These are phyloP conservation scores for Palythoa grandiflora DNA, from an alignment of 92 coral and sea anemone species.

Conservation along the genomic window DNA sequence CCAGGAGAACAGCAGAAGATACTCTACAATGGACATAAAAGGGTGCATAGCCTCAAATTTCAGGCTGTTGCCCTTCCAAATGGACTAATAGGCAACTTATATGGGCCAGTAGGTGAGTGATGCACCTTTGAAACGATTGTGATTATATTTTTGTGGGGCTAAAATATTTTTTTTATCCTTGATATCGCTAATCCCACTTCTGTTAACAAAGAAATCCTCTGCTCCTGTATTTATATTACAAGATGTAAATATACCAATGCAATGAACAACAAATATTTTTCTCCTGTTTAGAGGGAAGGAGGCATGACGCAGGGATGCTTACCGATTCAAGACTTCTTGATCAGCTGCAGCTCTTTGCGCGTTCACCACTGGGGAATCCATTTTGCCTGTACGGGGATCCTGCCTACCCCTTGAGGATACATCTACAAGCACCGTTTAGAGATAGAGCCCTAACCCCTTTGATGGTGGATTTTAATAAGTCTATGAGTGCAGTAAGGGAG, in stretches of 20 bases:
- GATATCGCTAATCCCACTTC: no score
- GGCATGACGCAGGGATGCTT: constrained; percentile 56
- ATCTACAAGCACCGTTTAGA: constrained; percentile 5
- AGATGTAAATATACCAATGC: background rate
- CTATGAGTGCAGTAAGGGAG: constrained; percentile 1
- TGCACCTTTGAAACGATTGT: background rate
- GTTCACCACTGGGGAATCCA: constrained; percentile 44
- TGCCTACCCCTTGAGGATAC: constrained; percentile 6
- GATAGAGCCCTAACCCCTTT: constrained; percentile 10
- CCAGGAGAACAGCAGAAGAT: constrained; percentile 28
- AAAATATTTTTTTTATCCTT: background rate
- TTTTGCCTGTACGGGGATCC: constrained; percentile 16
- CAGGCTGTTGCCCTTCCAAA: constrained; percentile 32
- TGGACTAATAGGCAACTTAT: constrained; percentile 35
- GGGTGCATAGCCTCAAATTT: constrained; percentile 5
- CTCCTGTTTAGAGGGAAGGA: constrained; percentile 39
- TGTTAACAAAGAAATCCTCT: background rate
- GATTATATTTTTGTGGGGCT: background rate
- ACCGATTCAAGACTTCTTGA: constrained; percentile 19
- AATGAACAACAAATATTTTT: background rate
- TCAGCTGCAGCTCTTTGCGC: constrained; percentile 34
- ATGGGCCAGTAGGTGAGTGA: constrained; percentile 41
- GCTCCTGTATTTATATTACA: background rate
- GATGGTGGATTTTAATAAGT: constrained; percentile 9
- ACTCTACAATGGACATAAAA: background rate